Conservation (phyloP, 1,140 invertebrate species). For the Leptopilina boulardi region DNA sequence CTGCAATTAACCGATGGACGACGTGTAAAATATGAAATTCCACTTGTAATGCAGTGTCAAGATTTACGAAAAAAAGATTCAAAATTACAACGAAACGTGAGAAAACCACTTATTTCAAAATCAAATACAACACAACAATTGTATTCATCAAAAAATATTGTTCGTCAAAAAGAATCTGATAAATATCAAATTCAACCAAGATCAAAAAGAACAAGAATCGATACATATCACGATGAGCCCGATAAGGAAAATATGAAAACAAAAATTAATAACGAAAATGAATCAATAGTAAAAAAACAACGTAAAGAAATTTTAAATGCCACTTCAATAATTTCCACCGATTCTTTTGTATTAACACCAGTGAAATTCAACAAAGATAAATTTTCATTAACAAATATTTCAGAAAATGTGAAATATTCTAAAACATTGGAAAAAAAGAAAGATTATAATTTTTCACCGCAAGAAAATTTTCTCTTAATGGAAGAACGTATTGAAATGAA, state of each 20-base stretch:
- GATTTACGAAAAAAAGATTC: conserved; percentile 44
- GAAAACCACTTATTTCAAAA: conserved; percentile 46
- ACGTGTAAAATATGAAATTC: conserved; percentile 81
- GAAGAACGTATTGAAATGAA: conserved; percentile 24
- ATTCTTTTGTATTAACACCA: conserved; percentile 50
- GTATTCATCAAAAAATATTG: conserved; percentile 41
- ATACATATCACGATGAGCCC: not conserved
- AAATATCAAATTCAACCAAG: conserved; percentile 27
- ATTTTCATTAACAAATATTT: too few species aligned
- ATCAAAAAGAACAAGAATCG: conserved; percentile 48
- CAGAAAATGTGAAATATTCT: too few species aligned
- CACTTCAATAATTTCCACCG: conserved; percentile 35
- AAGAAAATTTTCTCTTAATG: conserved; percentile 31
- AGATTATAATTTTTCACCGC: conserved; percentile 40
- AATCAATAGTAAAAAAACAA: conserved; percentile 47
- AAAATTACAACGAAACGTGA: conserved; percentile 67
- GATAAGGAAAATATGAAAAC: conserved; percentile 58
- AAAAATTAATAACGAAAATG: conserved; percentile 40
- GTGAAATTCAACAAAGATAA: conserved; percentile 38
- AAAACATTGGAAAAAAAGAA: not conserved
- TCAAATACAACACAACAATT: conserved; percentile 53
- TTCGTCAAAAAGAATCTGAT: conserved; percentile 1
- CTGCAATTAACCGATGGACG: conserved; percentile 80
- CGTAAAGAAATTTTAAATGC: conserved; percentile 31
- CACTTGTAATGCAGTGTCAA: conserved; percentile 72